phyloP scores from a whole-genome alignment of 2,888 invertebrate species.

The Caenorhabditis afra region DNA sequence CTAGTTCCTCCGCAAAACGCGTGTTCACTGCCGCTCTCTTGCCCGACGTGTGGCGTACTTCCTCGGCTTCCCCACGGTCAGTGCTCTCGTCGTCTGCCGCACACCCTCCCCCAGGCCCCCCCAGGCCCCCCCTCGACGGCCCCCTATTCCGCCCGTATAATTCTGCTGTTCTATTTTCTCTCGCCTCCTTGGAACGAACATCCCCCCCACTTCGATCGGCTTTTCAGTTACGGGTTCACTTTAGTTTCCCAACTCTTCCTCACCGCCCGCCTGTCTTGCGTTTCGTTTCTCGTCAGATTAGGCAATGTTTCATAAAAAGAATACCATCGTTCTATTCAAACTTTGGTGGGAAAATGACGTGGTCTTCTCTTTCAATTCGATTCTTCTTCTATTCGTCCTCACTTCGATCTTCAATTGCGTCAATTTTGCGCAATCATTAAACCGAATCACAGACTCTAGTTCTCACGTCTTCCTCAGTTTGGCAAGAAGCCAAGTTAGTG shows the following conservation, averaged over 20 bases:
- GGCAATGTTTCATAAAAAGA: conserved; percentile 4
- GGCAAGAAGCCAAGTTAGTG: not conserved
- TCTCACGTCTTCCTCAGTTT: conserved; percentile 1
- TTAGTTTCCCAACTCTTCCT: too few relatives aligned
- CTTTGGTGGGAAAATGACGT: not conserved
- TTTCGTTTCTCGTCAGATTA: conserved; percentile 17
- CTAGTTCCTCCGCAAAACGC: not conserved
- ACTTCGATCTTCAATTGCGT: not conserved
- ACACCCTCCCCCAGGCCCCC: not conserved
- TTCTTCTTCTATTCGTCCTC: not conserved
- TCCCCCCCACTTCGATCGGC: too few relatives aligned
- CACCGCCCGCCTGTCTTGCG: too few relatives aligned
- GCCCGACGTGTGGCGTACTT: not conserved
- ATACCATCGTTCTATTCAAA: not conserved
- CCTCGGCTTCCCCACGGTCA: conserved; percentile 4
- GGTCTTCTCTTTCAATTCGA: not conserved
- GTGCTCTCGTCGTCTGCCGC: conserved; percentile 16
- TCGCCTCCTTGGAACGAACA: not conserved
- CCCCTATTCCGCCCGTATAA: conserved; percentile 7
- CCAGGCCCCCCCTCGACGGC: not conserved
- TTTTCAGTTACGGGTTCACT: too few relatives aligned
- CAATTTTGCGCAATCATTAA: too few relatives aligned
- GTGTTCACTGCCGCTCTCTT: not conserved
- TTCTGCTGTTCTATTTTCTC: not conserved
- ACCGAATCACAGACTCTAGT: not conserved